These are phyloP conservation scores for Lathronympha strigana DNA, from an alignment of 2,888 invertebrate genomes.

Conservation along the genomic window DNA sequence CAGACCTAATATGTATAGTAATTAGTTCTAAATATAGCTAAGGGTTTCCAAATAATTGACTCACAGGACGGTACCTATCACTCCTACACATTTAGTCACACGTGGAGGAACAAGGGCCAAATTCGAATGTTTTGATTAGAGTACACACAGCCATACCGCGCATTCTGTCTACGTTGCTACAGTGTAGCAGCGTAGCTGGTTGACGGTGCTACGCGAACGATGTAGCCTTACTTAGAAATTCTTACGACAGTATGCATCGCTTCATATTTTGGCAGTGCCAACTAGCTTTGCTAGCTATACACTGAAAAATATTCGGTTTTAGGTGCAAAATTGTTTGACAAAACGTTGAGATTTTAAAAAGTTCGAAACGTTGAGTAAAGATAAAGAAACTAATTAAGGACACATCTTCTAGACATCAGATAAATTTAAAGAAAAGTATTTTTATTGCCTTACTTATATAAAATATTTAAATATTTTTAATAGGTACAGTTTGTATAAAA, in stretches of 20 bases:
- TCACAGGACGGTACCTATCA: no score
- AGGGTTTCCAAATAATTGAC: no score
- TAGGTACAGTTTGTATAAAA: no score
- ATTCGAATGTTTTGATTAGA: not conserved
- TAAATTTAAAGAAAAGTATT: not conserved
- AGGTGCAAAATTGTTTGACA: not conserved
- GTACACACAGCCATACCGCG: conserved; percentile 1
- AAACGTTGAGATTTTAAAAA: no score
- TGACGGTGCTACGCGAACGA: conserved; percentile 20
- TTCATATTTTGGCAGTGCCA: not conserved
- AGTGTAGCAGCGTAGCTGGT: conserved; percentile 30
- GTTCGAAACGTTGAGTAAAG: no score
- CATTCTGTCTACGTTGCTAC: conserved; percentile 25
- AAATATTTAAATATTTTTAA: no score
- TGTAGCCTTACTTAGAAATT: conserved; percentile 24
- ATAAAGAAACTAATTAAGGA: not conserved
- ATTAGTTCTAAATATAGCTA: no score
- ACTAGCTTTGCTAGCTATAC: no score
- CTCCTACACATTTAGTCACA: no score
- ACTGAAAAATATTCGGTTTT: not conserved
- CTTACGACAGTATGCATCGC: conserved; percentile 7
- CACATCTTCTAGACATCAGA: not conserved
- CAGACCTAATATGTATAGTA: no score
- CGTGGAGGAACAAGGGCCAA: not conserved
- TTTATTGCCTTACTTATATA: no score